Evolutionary conservation across 2,888 invertebrate genomes (phyloP).

Genomic region (Hemicrepidius hirtus): DNA sequence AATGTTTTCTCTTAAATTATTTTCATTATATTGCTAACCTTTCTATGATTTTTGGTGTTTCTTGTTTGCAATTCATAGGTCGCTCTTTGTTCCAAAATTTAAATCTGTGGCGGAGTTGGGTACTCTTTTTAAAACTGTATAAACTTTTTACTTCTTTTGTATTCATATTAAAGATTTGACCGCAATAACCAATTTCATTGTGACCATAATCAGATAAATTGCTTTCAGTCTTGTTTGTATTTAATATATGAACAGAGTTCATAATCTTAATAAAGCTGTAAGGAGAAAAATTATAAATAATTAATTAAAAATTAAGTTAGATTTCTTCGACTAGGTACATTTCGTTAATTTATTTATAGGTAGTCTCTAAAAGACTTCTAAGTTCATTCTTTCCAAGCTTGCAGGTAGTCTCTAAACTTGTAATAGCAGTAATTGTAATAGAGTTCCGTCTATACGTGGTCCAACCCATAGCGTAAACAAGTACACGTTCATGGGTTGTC

Average conservation of each 20-base stretch:
- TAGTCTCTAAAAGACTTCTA: too few relatives aligned
- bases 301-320: too few relatives aligned
- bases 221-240: conserved; percentile 42
- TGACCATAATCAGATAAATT: conserved; percentile 34
- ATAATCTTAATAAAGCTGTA: conserved; percentile 46
- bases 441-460: too few relatives aligned
- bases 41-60: conserved; percentile 3
- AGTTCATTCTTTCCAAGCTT: too few relatives aligned
- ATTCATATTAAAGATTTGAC: conserved; percentile 43
- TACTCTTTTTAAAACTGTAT: conserved; percentile 29
- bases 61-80: conserved; percentile 13
- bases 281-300: not conserved
- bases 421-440: too few relatives aligned
- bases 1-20: not conserved
- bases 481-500: too few relatives aligned
- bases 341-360: too few relatives aligned
- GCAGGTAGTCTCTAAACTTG: too few relatives aligned
- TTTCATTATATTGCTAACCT: conserved; percentile 29
- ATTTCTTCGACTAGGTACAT: too few relatives aligned
- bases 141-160: conserved; percentile 43
- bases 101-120: conserved; percentile 38
- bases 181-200: conserved; percentile 42
- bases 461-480: too few relatives aligned
- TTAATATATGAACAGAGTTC: conserved; percentile 35
- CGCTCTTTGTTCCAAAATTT: conserved; percentile 38